A percentile compares a stretch with the other conserved stretches of the same genome.
Evolutionary conservation across 2,113 vertebrate species (phyloP).

Genomic region (Heterotis niloticus): DNA sequence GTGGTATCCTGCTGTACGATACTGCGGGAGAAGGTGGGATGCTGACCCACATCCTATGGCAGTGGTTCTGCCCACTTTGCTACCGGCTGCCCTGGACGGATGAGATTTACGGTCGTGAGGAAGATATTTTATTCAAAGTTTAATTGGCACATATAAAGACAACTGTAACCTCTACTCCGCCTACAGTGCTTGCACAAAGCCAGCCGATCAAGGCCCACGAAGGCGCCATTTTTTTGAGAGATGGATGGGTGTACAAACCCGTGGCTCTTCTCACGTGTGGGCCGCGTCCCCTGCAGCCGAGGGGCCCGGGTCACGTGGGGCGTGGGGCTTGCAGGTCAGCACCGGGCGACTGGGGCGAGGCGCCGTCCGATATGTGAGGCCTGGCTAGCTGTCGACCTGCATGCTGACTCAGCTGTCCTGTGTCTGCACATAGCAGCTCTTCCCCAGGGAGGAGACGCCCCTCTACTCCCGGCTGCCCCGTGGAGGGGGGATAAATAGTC

Average conservation of each 20-base stretch:
- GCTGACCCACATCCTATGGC: background rate
- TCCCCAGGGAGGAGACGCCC: background rate
- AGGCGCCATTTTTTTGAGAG: background rate
- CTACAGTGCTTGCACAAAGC: background rate
- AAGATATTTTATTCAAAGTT: too few relatives aligned
- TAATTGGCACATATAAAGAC: background rate
- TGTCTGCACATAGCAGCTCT: background rate
- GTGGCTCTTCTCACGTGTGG: background rate
- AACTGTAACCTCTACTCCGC: background rate
- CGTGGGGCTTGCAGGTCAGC: background rate
- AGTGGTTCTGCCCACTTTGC: background rate
- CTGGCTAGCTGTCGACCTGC: background rate
- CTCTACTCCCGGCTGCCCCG: background rate
- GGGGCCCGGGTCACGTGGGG: background rate
- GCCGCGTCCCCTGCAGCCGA: background rate
- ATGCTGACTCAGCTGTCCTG: conserved; percentile 17
- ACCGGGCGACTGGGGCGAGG: background rate
- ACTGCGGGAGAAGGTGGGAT: background rate
- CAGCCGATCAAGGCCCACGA: background rate
- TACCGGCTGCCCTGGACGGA: background rate
- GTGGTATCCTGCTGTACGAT: too few relatives aligned
- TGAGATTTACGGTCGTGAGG: background rate
- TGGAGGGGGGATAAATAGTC: background rate
- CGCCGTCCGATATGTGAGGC: background rate
- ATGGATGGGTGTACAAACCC: background rate